Base-by-base conservation (phyloP, 1,140 invertebrate genomes). In the Orchesella cincta region DNA sequence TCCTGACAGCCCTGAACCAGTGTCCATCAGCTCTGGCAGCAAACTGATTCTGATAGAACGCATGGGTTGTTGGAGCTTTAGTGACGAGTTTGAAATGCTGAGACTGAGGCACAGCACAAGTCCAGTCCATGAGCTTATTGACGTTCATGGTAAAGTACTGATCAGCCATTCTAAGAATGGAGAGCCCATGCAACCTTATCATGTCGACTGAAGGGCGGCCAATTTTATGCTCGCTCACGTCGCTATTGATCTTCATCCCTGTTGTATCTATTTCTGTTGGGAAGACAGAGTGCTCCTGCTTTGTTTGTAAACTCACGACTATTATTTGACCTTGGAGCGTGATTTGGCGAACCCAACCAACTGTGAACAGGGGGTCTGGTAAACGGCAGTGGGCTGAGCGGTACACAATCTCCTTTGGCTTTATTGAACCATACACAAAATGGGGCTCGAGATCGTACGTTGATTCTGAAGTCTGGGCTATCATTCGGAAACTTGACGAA, bases 101-200 rank as follows among this genome's bases (percentile, higher is more conserved):
- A 8, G 20, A 20, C 28, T 31, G 28, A 29, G 62, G 14, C 29
- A 12, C 8, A 57, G 14, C 52, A 18, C 8, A 12, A n/a, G 31
- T 67, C 62, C 54, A 16, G 54, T n/a, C 54, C 54, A 62, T 62
- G 54, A 62, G 12, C 54, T 62, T 57, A n/a, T n/a, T 57, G 3
- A 57, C 8, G 23, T 57, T 57, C 52, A 14, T 12, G 52, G 23
- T n/a, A 57, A 57, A 57, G 23, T 14, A 5, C 23, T 57, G 8
- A 26, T 57, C 52, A 5, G 52, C 52, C 3, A 3, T 3, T 8
- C 12, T 8, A 3, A 57, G 52, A 12, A n/a, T 57, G 8, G 8
- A 3, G 52, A 57, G 52, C 3, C 52, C 52, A n/a, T 57, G 52
- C 8, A 14, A 5, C 39, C 39, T 57, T 5, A 57, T 5, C 14